phyloP scores from a whole-genome alignment of 2,888 invertebrate species.

The Alcis repandata region DNA sequence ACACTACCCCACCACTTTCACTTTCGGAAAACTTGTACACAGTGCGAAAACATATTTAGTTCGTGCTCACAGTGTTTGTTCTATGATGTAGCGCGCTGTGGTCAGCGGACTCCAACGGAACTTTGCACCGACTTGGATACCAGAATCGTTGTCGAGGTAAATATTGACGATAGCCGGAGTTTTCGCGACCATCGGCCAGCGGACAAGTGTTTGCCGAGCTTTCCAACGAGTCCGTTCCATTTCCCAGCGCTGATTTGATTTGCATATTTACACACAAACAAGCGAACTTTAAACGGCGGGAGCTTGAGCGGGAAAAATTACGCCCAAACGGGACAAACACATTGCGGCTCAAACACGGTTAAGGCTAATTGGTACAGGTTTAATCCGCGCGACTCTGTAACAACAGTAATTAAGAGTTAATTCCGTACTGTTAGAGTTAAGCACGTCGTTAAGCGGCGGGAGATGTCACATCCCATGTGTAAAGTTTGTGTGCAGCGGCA shows the following conservation, averaged over 20 bases:
- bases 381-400: conserved; percentile 42
- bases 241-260: conserved; percentile 51
- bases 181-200: conserved; percentile 53
- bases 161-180: conserved; percentile 67
- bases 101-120: conserved; percentile 53
- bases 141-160: conserved; percentile 73
- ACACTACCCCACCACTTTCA: conserved; percentile 49
- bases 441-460: conserved; percentile 44
- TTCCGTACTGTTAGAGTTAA: conserved; percentile 47
- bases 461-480: conserved; percentile 29
- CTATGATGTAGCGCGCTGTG: conserved; percentile 63
- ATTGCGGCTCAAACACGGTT: conserved; percentile 43
- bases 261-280: conserved; percentile 56
- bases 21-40: conserved; percentile 61
- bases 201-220: conserved; percentile 57
- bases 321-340: conserved; percentile 33
- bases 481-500: not conserved
- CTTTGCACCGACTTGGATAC: conserved; percentile 65
- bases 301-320: conserved; percentile 32
- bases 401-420: conserved; percentile 50
- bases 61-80: conserved; percentile 48
- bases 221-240: conserved; percentile 51
- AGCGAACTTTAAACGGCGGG: conserved; percentile 10
- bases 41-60: conserved; percentile 55
- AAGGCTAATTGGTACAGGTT: conserved; percentile 46